phyloP scores from a whole-genome alignment of 2,797 vertebrate genomes.

The Spatula versicolor region DNA sequence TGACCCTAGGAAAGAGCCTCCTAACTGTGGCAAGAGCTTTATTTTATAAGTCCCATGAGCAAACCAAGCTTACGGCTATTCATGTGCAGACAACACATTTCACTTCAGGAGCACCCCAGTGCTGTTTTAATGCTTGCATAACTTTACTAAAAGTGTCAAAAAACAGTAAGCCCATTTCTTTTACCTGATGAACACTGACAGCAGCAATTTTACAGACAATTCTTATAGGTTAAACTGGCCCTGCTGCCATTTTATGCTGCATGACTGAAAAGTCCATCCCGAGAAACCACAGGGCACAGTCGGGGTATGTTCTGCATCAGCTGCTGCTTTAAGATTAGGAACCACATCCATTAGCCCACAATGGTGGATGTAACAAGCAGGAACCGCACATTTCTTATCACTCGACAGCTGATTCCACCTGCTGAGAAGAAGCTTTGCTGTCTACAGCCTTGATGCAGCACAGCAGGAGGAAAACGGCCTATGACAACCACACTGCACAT shows the following conservation, averaged over 20 bases:
- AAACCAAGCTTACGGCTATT: not conserved
- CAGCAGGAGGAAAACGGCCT: constrained; percentile 37
- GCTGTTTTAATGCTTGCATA: not conserved
- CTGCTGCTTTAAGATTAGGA: not conserved
- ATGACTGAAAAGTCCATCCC: not conserved
- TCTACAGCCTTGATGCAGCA: constrained; percentile 28
- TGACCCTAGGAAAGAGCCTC: not conserved
- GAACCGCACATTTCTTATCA: not conserved
- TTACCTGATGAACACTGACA: not conserved
- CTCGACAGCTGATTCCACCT: not conserved
- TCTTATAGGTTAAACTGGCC: not conserved
- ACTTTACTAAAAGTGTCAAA: not conserved
- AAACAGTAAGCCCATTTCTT: not conserved
- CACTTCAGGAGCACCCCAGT: not conserved
- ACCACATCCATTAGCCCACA: not conserved
- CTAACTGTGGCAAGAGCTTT: not conserved
- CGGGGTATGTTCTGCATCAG: not conserved
- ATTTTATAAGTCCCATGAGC: not conserved
- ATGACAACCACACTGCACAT: constrained; percentile 23
- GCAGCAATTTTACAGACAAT: not conserved
- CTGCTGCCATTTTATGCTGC: fast-evolving
- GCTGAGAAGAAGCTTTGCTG: constrained; percentile 16
- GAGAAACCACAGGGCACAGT: not conserved
- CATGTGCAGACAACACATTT: not conserved
- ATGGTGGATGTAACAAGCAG: not conserved